Evolutionary conservation across 2,797 vertebrate genomes (phyloP), one percentile per base, ranked within the genome.

Genomic region (Nothura maculosa): DNA sequence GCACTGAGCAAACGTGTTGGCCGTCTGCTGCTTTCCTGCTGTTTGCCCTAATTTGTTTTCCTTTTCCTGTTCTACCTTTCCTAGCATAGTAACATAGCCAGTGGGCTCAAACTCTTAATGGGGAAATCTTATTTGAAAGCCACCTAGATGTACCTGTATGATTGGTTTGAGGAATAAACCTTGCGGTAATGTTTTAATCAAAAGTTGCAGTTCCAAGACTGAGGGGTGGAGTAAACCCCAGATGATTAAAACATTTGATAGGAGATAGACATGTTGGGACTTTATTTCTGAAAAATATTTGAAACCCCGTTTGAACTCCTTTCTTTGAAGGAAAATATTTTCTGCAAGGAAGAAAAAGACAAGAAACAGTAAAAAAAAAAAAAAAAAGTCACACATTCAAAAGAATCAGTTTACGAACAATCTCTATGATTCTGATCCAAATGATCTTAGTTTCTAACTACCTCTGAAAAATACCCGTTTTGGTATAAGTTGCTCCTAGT

Each of bases 261-360:
- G 48, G 73, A 96, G 69, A 28, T 58, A 85, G 52, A 54, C 84
- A 54, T 81, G 76, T 93, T 93, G 67, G 55, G 77, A 95, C 96
- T 69, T 58, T 92, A n/a, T 63, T 86, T 85, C 91, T 88, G 58
- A 61, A 61, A 74, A 74, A 34, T 84, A 85, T 91, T 78, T 95
- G 67, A 95, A 97, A 92, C 77, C 32, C 70, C 18, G 66, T 90
- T 81, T 89, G 86, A 94, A 94, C 95, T 90, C 58, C 12, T 7
- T 16, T 75, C 52, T 93, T 95, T 68, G 80, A 89, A 81, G 67
- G 34, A 87, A 87, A 81, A 57, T 12, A 25, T 43, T 61, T 77
- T 81, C 63, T 91, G 87, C 84, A 64, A 89, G 62, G 61, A 83
- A 92, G 81, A 91, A 77, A 75, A 47, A 85, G 48, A 78, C 27